A percentile compares a stretch with the other conserved stretches of the same genome.
These are phyloP conservation scores for Drosophila crucigera DNA, from an alignment of 2,888 invertebrate species.

Conservation along the genomic window DNA sequence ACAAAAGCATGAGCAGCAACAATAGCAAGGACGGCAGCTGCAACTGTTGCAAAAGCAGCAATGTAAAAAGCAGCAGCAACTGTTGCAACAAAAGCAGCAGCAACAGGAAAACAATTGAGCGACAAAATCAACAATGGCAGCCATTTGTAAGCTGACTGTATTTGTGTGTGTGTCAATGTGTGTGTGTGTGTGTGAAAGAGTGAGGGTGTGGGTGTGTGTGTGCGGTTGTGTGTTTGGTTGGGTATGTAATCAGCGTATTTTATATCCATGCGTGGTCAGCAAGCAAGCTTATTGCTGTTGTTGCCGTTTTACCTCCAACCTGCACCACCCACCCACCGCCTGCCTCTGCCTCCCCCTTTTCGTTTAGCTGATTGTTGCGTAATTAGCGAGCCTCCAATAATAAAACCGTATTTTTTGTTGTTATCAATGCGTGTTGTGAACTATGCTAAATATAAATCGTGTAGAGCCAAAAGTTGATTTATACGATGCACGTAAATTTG, in stretches of 20 bases:
- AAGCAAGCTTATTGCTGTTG: constrained; percentile 1
- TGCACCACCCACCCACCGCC: not conserved
- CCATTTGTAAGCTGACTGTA: constrained; percentile 30
- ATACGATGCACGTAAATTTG: constrained; percentile 73
- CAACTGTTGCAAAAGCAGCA: not conserved
- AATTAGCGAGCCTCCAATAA: constrained; percentile 51
- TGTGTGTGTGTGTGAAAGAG: constrained; percentile 27
- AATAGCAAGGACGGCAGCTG: not conserved
- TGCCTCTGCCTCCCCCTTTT: constrained; percentile 3
- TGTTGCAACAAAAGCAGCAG: constrained; percentile 39
- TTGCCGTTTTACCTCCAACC: not conserved
- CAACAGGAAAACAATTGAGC: constrained; percentile 50
- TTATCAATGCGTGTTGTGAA: constrained; percentile 23
- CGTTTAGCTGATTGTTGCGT: constrained; percentile 50
- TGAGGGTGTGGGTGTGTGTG: constrained; percentile 18
- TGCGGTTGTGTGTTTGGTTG: constrained; percentile 9
- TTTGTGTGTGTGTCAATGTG: not conserved
- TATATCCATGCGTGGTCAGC: constrained; percentile 50
- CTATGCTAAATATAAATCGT: constrained; percentile 67
- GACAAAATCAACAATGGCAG: constrained; percentile 31
- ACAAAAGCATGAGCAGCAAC: constrained; percentile 34
- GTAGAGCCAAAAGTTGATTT: constrained; percentile 67
- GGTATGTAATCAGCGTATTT: constrained; percentile 56
- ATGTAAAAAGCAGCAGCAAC: constrained; percentile 14
- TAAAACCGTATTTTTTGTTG: constrained; percentile 46